These are phyloP conservation scores for Leptopilina boulardi DNA, from an alignment of 1,140 invertebrate species.

Conservation along the genomic window DNA sequence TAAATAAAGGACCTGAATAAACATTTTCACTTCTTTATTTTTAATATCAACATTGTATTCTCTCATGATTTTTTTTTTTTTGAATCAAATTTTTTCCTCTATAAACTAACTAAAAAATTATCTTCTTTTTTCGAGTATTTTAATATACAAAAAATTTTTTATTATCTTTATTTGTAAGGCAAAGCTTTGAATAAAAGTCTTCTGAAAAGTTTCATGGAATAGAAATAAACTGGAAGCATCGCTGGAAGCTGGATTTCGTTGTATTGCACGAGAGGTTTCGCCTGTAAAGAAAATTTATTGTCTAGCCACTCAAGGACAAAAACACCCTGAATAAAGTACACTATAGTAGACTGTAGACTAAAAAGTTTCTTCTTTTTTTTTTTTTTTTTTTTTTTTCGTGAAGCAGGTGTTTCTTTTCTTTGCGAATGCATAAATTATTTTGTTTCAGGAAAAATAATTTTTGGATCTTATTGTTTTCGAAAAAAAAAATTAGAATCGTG, in stretches of 20 bases:
- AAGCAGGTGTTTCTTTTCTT: slow-evolving; percentile 37
- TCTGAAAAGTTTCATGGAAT: slow-evolving; percentile 38
- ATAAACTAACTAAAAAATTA: neutral
- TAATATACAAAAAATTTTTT: slow-evolving; percentile 24
- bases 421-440: neutral
- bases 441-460: neutral
- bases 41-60: neutral
- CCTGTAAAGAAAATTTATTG: slow-evolving; percentile 52
- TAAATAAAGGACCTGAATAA: slow-evolving; percentile 37
- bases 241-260: slow-evolving; percentile 30
- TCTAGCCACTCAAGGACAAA: slow-evolving; percentile 46
- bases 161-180: neutral
- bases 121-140: slow-evolving; percentile 34
- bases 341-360: neutral
- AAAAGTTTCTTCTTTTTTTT: slow-evolving; percentile 22
- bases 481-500: too few relatives aligned
- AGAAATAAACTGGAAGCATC: slow-evolving; percentile 12
- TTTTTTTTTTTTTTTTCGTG: too few relatives aligned
- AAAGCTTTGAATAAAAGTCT: slow-evolving; percentile 39
- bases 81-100: neutral
- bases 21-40: slow-evolving; percentile 22
- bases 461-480: neutral
- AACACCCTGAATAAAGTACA: slow-evolving; percentile 37
- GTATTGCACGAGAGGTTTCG: slow-evolving; percentile 42
- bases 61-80: neutral